phyloP scores from a whole-genome alignment of 2,888 invertebrate species.

The Acronicta leporina region DNA sequence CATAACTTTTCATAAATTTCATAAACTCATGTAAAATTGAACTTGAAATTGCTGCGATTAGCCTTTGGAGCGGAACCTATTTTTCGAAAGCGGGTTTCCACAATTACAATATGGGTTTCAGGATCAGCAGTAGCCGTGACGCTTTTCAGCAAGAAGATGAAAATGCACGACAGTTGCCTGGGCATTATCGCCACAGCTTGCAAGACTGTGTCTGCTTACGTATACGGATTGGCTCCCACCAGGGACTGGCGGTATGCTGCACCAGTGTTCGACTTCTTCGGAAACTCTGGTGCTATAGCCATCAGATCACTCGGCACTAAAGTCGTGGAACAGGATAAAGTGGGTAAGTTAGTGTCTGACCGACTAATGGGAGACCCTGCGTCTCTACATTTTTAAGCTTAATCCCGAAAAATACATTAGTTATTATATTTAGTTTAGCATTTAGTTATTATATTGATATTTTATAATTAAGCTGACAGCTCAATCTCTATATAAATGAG shows the following conservation, averaged over 20 bases:
- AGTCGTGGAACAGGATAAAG: conserved; percentile 85
- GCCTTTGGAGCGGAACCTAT: no score
- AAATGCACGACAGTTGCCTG: conserved; percentile 82
- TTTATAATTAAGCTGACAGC: no score
- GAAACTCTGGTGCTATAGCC: conserved; percentile 86
- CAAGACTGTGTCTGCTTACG: conserved; percentile 76
- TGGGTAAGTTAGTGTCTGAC: conserved; percentile 82
- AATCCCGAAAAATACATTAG: no score
- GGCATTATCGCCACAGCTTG: conserved; percentile 84
- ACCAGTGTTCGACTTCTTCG: conserved; percentile 85
- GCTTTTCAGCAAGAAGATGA: conserved; percentile 79
- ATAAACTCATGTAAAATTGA: no score
- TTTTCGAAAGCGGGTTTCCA: no score
- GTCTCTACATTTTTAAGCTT: no score
- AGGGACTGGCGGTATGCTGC: conserved; percentile 81
- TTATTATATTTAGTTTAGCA: no score
- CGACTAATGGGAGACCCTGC: no score
- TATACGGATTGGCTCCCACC: conserved; percentile 82
- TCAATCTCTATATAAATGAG: no score
- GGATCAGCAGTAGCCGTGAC: conserved; percentile 83
- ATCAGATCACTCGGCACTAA: conserved; percentile 89
- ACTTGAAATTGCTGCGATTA: no score
- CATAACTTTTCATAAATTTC: no score
- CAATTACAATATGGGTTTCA: conserved; percentile 58
- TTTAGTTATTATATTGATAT: no score